Percentiles rank a stretch among this genome's conserved stretches.
These are phyloP conservation scores for Mythimna loreyi DNA, from an alignment of 2,888 invertebrate genomes.

Conservation along the genomic window DNA sequence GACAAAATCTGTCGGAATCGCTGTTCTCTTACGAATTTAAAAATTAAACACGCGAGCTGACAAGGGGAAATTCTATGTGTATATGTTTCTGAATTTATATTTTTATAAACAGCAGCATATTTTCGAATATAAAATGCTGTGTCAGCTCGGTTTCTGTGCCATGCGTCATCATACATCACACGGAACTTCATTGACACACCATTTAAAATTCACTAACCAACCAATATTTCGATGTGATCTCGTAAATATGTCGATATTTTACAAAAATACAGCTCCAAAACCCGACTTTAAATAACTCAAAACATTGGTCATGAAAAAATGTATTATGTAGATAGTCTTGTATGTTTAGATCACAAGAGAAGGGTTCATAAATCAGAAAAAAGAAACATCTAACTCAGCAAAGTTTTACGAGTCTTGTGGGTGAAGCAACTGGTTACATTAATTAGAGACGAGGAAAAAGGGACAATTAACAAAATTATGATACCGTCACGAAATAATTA, in stretches of 20 bases:
- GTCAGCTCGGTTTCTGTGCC: not conserved
- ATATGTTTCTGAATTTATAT: conserved; percentile 37
- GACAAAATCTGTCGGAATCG: too few relatives aligned
- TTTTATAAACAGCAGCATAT: conserved; percentile 23
- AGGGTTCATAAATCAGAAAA: conserved; percentile 29
- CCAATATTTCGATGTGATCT: not conserved
- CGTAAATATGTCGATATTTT: not conserved
- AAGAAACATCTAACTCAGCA: conserved; percentile 22
- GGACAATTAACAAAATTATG: conserved; percentile 11
- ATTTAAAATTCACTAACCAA: conserved; percentile 7
- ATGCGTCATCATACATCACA: conserved; percentile 6
- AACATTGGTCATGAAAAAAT: not conserved
- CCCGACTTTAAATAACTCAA: not conserved
- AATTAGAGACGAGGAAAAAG: conserved; percentile 26
- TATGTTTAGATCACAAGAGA: not conserved
- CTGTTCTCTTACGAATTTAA: too few relatives aligned
- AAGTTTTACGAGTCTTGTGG: conserved; percentile 32
- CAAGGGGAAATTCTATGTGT: conserved; percentile 41
- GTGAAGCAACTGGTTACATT: conserved; percentile 50
- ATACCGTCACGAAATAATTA: conserved; percentile 9
- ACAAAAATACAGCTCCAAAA: not conserved
- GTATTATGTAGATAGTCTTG: not conserved
- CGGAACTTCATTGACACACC: not conserved
- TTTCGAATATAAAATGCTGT: conserved; percentile 2
- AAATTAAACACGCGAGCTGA: conserved; percentile 26